Conservation (phyloP, 2,797 vertebrate genomes). For the Distichodus sexfasciatus region DNA sequence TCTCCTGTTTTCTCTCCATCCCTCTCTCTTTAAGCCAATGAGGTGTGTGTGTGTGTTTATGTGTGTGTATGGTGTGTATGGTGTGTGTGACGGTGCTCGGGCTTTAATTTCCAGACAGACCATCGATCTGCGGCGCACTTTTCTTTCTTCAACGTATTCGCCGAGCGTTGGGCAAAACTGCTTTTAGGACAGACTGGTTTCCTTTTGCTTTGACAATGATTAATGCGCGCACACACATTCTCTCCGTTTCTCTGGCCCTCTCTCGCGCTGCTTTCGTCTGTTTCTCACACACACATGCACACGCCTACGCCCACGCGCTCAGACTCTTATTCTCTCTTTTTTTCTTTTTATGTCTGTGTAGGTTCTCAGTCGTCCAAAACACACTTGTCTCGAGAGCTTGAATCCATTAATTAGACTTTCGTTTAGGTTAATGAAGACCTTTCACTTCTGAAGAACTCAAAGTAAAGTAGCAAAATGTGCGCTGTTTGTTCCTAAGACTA, state of each 20-base stretch:
- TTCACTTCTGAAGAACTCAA: too few relatives aligned
- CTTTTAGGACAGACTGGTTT: not conserved
- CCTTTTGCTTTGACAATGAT: not conserved
- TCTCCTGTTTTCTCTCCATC: constrained; percentile 1
- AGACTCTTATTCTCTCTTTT: not conserved
- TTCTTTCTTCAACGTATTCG: not conserved
- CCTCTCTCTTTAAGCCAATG: not conserved
- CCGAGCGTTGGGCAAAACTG: not conserved
- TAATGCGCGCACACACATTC: too few relatives aligned
- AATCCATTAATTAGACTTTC: too few relatives aligned
- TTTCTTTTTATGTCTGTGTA: constrained; percentile 80
- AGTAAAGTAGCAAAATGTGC: too few relatives aligned
- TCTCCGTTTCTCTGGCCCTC: too few relatives aligned
- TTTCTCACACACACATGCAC: not conserved
- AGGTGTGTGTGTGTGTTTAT: constrained; percentile 6
- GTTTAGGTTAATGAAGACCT: too few relatives aligned
- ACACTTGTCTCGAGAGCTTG: too few relatives aligned
- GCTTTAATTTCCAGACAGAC: not conserved
- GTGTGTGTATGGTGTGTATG: constrained; percentile 12
- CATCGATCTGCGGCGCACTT: not conserved
- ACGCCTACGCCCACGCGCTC: not conserved
- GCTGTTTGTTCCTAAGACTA: too few relatives aligned
- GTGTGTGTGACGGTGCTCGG: not conserved
- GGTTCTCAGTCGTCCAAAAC: too few relatives aligned
- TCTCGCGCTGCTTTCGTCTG: not conserved